phyloP scores from a whole-genome alignment of 2,797 vertebrate species.

The Cuculus canorus region DNA sequence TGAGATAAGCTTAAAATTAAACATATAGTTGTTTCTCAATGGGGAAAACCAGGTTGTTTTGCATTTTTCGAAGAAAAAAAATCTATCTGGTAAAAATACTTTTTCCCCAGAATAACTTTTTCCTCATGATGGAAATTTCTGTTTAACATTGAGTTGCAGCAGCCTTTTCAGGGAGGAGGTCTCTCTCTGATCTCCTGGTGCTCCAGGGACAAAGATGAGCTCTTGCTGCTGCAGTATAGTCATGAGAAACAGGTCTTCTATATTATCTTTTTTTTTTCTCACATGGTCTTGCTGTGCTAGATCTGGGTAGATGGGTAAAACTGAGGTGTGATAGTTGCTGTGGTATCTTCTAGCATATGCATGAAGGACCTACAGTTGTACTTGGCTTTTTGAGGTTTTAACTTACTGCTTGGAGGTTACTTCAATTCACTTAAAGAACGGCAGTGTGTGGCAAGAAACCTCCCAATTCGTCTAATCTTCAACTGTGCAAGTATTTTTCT shows the following conservation, averaged over 20 bases:
- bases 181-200: background rate
- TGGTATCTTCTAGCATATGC: background rate
- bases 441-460: background rate
- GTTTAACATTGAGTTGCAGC: background rate
- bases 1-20: constrained; percentile 50
- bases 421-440: too few relatives aligned
- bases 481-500: accelerated
- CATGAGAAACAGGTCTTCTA: background rate
- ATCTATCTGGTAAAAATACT: background rate
- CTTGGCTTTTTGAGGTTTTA: background rate
- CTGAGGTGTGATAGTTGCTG: background rate
- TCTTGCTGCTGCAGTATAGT: background rate
- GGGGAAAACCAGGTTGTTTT: background rate
- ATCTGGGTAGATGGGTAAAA: background rate
- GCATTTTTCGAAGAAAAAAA: background rate
- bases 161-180: background rate
- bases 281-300: background rate
- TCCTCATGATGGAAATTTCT: background rate
- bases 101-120: background rate
- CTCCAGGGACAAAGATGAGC: background rate
- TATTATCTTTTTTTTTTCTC: too few relatives aligned
- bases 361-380: background rate
- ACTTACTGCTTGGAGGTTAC: too few relatives aligned
- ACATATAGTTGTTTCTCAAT: background rate
- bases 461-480: background rate